Conservation (phyloP, 2,797 vertebrate species). For the Vultur gryphus region DNA sequence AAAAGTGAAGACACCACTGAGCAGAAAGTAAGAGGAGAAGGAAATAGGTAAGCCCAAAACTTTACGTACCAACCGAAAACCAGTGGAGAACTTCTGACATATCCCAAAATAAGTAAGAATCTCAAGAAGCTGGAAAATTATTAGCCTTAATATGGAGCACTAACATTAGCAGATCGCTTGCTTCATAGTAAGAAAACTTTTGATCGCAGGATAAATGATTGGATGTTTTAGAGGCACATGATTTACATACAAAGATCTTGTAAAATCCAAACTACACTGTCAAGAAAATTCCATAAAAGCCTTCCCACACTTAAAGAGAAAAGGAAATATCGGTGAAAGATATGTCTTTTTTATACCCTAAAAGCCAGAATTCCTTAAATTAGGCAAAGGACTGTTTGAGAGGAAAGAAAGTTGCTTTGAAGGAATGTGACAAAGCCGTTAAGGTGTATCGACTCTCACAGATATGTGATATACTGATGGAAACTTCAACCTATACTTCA, state of each 20-base stretch:
- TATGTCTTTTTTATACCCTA: background rate
- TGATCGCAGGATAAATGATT: background rate
- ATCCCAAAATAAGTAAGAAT: background rate
- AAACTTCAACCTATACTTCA: background rate
- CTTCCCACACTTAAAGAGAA: background rate
- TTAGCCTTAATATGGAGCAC: background rate
- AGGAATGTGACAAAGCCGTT: background rate
- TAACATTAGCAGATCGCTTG: background rate
- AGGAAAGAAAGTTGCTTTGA: background rate
- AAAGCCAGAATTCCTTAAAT: background rate
- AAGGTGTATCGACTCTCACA: background rate
- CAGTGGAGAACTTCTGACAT: background rate
- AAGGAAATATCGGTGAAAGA: background rate
- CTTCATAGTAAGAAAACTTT: background rate
- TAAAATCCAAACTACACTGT: background rate
- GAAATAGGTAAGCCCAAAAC: background rate
- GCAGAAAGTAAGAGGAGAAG: background rate
- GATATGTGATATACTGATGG: background rate
- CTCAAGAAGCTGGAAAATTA: background rate
- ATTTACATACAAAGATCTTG: background rate
- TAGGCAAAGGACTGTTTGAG: background rate
- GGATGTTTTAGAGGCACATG: background rate
- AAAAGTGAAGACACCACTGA: background rate
- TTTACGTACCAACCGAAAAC: background rate
- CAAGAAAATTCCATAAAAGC: background rate